Evolutionary conservation across 2,113 vertebrate genomes (phyloP).

Genomic region (Atrichornis clamosus): DNA sequence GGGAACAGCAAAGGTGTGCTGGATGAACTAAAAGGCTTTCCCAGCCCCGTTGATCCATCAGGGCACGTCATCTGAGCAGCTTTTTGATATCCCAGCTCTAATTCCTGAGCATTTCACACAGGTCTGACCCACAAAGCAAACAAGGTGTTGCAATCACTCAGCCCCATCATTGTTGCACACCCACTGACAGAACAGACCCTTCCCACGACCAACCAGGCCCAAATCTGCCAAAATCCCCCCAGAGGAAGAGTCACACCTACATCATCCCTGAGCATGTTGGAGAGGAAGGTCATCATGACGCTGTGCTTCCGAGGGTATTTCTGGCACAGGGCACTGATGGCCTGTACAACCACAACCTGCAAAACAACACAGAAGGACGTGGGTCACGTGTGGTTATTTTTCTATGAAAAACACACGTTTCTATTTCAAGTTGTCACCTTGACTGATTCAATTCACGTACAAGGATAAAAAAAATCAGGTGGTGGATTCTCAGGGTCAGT

Average conservation of each 20-base stretch:
- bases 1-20: not conserved
- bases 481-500: fast-evolving
- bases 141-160: not conserved
- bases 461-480: not conserved
- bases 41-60: not conserved
- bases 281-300: slow-evolving; percentile 98
- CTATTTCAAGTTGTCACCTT: fast-evolving
- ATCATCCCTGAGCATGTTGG: slow-evolving; percentile 97
- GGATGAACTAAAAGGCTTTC: not conserved
- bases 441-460: fast-evolving
- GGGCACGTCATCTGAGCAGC: not conserved
- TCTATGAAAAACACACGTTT: fast-evolving
- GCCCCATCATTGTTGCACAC: too few species aligned
- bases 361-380: not conserved
- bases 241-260: slow-evolving; percentile 65
- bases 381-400: fast-evolving
- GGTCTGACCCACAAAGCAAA: not conserved
- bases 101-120: not conserved
- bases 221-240: fast-evolving
- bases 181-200: fast-evolving
- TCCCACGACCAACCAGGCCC: not conserved
- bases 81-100: not conserved
- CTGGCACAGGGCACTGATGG: slow-evolving; percentile 96
- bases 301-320: slow-evolving; percentile 97
- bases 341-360: slow-evolving; percentile 98